Conservation (phyloP, 2,113 vertebrate species). For the Malaclemys terrapin region DNA sequence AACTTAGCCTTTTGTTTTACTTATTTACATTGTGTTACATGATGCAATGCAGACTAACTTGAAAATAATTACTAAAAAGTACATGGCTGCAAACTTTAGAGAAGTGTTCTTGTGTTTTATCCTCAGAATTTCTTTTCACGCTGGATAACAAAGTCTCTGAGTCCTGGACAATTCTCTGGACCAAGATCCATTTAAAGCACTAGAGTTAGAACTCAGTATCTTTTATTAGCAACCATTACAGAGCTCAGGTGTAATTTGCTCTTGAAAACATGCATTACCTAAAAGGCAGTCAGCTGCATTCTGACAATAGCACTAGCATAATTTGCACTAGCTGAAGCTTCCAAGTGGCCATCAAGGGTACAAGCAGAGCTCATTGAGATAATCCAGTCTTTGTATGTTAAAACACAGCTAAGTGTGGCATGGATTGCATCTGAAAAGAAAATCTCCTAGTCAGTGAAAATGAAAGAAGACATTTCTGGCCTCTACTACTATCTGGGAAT, state of each 20-base stretch:
- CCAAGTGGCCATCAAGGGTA: neutral
- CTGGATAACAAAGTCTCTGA: neutral
- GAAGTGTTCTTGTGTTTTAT: fast-evolving
- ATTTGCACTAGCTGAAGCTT: neutral
- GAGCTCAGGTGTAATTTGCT: neutral
- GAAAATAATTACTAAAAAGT: neutral
- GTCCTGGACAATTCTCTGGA: neutral
- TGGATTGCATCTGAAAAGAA: neutral
- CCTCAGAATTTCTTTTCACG: neutral
- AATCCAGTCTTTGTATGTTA: neutral
- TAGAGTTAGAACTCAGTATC: neutral
- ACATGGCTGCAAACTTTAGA: neutral
- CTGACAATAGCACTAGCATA: neutral
- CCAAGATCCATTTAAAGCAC: neutral
- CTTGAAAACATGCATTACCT: neutral
- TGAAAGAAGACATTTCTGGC: neutral
- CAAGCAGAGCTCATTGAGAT: neutral
- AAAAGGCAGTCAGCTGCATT: neutral
- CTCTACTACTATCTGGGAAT: neutral
- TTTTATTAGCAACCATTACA: neutral
- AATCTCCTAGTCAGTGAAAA: neutral
- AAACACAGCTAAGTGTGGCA: neutral
- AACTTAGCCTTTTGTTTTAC: neutral
- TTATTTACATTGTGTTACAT: neutral
- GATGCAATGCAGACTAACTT: neutral